These are phyloP conservation scores for Strigamia crassipes DNA, from an alignment of 2,888 invertebrate genomes.

Conservation along the genomic window DNA sequence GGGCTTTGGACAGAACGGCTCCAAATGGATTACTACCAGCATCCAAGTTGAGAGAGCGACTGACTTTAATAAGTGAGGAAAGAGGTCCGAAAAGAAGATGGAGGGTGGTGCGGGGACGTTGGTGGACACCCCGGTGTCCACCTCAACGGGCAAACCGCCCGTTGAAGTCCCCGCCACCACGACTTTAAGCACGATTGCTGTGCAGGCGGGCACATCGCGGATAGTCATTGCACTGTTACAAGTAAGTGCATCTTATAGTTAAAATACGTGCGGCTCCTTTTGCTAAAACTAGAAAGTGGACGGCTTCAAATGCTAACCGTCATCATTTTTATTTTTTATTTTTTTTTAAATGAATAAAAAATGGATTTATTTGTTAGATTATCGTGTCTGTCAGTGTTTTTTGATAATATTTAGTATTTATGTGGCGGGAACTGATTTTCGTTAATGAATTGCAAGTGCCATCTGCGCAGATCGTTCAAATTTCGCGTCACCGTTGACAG, in stretches of 20 bases:
- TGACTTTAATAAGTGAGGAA: background rate
- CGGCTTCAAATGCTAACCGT: background rate
- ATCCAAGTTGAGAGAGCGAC: conserved; percentile 16
- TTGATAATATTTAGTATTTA: background rate
- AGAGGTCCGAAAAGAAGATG: conserved; percentile 5
- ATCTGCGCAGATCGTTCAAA: background rate
- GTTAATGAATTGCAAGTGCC: background rate
- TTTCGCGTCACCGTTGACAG: background rate
- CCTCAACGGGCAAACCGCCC: conserved; percentile 10
- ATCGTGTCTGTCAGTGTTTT: too few species aligned
- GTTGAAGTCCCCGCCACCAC: conserved; percentile 66
- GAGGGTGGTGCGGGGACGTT: conserved; percentile 26
- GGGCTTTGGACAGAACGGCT: background rate
- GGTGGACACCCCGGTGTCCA: conserved; percentile 13
- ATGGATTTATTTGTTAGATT: too few species aligned
- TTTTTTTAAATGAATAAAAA: background rate
- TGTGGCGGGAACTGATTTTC: background rate
- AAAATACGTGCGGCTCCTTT: background rate
- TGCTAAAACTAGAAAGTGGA: background rate
- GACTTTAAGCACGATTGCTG: conserved; percentile 87
- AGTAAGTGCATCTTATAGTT: conserved; percentile 65
- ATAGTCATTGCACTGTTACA: conserved; percentile 85
- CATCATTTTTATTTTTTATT: too few species aligned
- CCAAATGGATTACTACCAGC: background rate
- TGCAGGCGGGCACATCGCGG: conserved; percentile 82